A percentile compares a stretch with the other conserved stretches of the same genome.
Conservation (phyloP, 2,888 invertebrate species). For the Muschampia plurimacula region DNA sequence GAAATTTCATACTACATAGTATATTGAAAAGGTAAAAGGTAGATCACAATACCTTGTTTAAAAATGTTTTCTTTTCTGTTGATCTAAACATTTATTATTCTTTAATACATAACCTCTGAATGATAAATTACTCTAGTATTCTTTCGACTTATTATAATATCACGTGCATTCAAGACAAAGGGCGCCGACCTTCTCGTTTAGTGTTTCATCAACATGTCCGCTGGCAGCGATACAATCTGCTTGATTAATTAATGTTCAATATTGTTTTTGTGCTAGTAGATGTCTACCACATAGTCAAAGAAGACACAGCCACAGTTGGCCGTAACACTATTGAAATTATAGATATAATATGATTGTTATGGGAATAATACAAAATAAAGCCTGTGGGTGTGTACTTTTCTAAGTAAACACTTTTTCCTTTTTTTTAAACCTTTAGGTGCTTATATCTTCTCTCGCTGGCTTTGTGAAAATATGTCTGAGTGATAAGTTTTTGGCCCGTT, state of each 20-base stretch:
- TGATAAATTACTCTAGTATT: conserved; percentile 13
- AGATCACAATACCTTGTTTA: too few species aligned
- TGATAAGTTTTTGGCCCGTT: too few species aligned
- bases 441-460: too few species aligned
- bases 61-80: too few species aligned
- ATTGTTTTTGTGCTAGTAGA: background rate
- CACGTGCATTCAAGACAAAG: conserved; percentile 6
- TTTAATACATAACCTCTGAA: background rate
- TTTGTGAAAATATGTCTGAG: too few species aligned
- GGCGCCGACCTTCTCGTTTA: conserved; percentile 22
- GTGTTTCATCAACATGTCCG: conserved; percentile 18
- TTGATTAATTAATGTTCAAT: conserved; percentile 25
- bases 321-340: background rate
- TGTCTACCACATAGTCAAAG: background rate
- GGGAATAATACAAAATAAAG: background rate
- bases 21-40: background rate
- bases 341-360: background rate
- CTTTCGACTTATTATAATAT: conserved; percentile 1
- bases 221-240: conserved; percentile 13
- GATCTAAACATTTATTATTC: background rate
- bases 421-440: background rate
- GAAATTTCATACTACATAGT: too few species aligned
- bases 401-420: too few species aligned
- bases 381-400: background rate
- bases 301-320: background rate